A percentile compares a stretch with the other conserved stretches of the same genome.
phyloP scores from a whole-genome alignment of 1,140 invertebrate species.

The Branchinecta lindahli region DNA sequence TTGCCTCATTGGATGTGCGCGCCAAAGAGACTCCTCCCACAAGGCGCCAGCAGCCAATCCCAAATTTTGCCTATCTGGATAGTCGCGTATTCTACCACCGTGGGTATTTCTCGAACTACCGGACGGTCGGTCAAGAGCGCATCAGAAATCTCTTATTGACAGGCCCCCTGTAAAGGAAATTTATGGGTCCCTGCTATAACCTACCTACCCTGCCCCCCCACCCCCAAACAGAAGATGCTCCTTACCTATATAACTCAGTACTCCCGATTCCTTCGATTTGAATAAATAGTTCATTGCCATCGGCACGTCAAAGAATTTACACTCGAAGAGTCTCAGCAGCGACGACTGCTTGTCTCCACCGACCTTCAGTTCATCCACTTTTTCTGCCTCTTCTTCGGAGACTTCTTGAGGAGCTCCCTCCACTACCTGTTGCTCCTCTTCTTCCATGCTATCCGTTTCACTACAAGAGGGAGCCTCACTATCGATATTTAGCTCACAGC shows the following conservation, averaged over 20 bases:
- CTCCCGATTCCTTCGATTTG: slow-evolving; percentile 94
- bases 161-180: too few relatives aligned
- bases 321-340: slow-evolving; percentile 82
- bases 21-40: too few relatives aligned
- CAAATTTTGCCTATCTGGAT: too few relatives aligned
- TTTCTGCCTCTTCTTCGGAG: slow-evolving; percentile 20
- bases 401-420: slow-evolving; percentile 19
- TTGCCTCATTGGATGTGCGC: too few relatives aligned
- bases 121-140: too few relatives aligned
- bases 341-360: slow-evolving; percentile 34
- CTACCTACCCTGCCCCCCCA: too few relatives aligned
- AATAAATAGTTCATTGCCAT: slow-evolving; percentile 95
- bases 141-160: too few relatives aligned
- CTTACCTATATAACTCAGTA: slow-evolving; percentile 81
- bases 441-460: slow-evolving; percentile 9
- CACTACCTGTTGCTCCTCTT: slow-evolving; percentile 15
- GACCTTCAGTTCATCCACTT: slow-evolving; percentile 19
- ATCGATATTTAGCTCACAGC: slow-evolving; percentile 16
- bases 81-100: too few relatives aligned
- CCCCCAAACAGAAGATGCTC: too few relatives aligned
- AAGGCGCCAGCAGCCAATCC: too few relatives aligned
- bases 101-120: too few relatives aligned
- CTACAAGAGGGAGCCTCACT: slow-evolving; percentile 10
- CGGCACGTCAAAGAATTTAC: slow-evolving; percentile 90
- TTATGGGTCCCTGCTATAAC: too few relatives aligned